These are phyloP conservation scores for Callimorpha dominula DNA, from an alignment of 2,888 invertebrate genomes.

Conservation along the genomic window DNA sequence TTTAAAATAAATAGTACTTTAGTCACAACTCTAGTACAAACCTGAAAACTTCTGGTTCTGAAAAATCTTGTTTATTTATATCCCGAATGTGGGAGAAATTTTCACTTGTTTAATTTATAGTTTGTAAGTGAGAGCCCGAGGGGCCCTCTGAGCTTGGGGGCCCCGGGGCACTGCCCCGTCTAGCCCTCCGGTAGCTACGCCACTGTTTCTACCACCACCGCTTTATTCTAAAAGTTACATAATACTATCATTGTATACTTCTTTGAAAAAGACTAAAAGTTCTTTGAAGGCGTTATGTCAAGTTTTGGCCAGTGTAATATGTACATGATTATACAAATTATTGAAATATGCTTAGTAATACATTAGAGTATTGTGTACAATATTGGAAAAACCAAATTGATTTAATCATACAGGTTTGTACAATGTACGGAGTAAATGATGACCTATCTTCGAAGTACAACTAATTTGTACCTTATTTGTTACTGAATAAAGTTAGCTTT, in stretches of 20 bases:
- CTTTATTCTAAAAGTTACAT: background rate
- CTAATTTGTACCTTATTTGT: constrained; percentile 15
- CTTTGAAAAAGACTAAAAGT: background rate
- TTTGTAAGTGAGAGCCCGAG: too few relatives aligned
- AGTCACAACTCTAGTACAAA: too few relatives aligned
- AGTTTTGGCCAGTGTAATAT: constrained; percentile 7
- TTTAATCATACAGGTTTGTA: constrained; percentile 26
- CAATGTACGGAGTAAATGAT: constrained; percentile 31
- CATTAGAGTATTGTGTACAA: constrained; percentile 23
- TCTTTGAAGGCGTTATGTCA: background rate
- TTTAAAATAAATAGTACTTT: too few relatives aligned
- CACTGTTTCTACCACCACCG: too few relatives aligned
- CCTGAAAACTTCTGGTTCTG: too few relatives aligned
- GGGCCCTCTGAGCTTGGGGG: too few relatives aligned
- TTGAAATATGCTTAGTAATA: background rate
- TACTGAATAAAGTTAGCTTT: constrained; percentile 21
- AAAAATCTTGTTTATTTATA: too few relatives aligned
- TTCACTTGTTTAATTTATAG: too few relatives aligned
- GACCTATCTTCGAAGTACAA: constrained; percentile 30
- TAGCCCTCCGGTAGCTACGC: too few relatives aligned
- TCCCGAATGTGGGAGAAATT: too few relatives aligned
- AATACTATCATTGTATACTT: background rate
- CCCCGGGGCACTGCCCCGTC: too few relatives aligned
- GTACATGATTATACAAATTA: constrained; percentile 5
- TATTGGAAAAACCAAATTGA: constrained; percentile 22